A percentile compares a stretch with the other conserved stretches of the same genome.
Evolutionary conservation across 2,113 vertebrate species (phyloP).

Genomic region (Esox niger): DNA sequence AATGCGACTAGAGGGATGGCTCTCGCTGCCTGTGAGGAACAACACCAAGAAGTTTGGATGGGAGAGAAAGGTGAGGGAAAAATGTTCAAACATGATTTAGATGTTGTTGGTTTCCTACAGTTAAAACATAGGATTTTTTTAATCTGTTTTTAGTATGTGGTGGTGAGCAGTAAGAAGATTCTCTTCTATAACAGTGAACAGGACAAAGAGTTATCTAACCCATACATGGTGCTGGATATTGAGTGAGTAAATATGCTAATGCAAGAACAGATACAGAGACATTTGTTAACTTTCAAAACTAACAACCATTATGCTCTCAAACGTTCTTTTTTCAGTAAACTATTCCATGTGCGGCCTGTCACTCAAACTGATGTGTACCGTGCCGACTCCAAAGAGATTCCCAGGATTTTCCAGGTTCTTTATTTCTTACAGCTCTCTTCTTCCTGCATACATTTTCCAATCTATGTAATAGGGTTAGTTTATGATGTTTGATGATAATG

Average conservation of each 20-base stretch:
- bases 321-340: conserved; percentile 80
- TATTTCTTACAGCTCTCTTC: background rate
- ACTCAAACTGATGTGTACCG: conserved; percentile 98
- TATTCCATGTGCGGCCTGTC: conserved; percentile 96
- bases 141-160: conserved; percentile 82
- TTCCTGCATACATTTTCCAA: background rate
- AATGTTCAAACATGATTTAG: background rate
- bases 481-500: background rate
- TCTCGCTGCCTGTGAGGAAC: conserved; percentile 94
- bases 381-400: conserved; percentile 96
- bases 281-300: no score
- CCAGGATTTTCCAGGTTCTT: conserved; percentile 95
- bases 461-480: background rate
- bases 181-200: conserved; percentile 97
- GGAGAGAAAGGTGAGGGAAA: conserved; percentile 85
- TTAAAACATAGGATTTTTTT: background rate
- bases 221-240: conserved; percentile 98
- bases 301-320: background rate
- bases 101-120: background rate
- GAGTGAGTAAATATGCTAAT: conserved; percentile 80
- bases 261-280: no score
- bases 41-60: conserved; percentile 98
- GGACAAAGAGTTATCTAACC: conserved; percentile 95
- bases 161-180: conserved; percentile 99
- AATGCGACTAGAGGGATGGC: conserved; percentile 92